Base-by-base conservation (phyloP, 2,797 vertebrate genomes). In the Aselliscus stoliczkanus region DNA sequence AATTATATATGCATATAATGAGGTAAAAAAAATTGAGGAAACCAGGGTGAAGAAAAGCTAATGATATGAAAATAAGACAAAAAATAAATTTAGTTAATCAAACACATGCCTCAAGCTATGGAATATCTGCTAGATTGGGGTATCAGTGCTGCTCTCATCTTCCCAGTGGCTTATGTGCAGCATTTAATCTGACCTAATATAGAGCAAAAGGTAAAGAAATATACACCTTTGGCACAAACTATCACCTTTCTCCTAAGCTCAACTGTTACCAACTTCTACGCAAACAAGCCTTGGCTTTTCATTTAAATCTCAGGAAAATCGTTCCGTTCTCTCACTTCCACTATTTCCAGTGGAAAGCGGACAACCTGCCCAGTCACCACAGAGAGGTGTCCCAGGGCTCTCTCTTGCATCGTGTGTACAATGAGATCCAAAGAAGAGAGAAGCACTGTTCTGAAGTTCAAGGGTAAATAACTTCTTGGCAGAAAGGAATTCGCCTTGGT, bases 131-230 rank as follows among this genome's bases (percentile, higher is more conserved):
- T 29, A 14, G 86, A 11, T 5, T 14, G 34, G n/a, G 72, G 15
- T 18, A 12, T n/a, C 64, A 14, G 52, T 20, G 34, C 50, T 7
- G 25, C 31, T 12, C 39, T 44, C 21, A 23, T 37, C 70, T 77
- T 60, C 29, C 72, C 72, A 11, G 18, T 2, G 10, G 31, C 58
- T 79, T 70, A 5, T 42, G 58, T 88, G 44, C 76, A 91, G 50
- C 60, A 21, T 93, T 89, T 58, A 27, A 42, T 15, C 34, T 27
- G 39, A 62, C 64, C 64, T 5, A 18, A 37, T 44, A n/a, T 11
- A 42, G 42, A 92, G 31, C 31, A 44, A 80, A 72, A 94, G 4
- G 37, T 29, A 76, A 90, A 67, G 89, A 80, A 84, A 80, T 60
- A 77, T 13, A 96, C 95, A 77, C 37, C 21, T 39, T 27, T 14